These are phyloP conservation scores for Lasioglossum baleicum DNA, from an alignment of 1,140 invertebrate species.

Conservation along the genomic window DNA sequence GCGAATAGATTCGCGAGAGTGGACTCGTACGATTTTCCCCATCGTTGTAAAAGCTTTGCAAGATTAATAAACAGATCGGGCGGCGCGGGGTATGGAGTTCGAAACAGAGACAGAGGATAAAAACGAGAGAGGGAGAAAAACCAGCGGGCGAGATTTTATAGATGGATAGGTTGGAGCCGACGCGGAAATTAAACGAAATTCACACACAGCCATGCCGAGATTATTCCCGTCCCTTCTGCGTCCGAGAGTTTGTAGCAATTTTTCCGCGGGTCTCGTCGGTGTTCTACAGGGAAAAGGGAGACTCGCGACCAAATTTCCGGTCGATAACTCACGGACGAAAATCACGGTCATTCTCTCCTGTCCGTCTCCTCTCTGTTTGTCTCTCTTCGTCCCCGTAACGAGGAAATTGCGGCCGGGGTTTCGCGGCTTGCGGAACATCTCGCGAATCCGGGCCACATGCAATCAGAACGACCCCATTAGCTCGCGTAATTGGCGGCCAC, in stretches of 20 bases:
- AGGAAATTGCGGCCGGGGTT: background rate
- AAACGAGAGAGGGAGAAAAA: too few relatives aligned
- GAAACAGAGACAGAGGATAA: too few relatives aligned
- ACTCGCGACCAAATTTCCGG: background rate
- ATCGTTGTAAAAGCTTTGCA: too few relatives aligned
- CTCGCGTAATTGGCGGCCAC: background rate
- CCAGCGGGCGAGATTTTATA: background rate
- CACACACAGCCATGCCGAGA: too few relatives aligned
- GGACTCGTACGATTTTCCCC: too few relatives aligned
- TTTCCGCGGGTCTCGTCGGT: background rate
- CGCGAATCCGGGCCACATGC: background rate
- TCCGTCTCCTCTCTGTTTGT: too few relatives aligned
- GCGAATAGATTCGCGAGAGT: too few relatives aligned
- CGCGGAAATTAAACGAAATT: slow-evolving; percentile 27
- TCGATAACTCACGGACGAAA: background rate
- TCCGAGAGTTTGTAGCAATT: background rate
- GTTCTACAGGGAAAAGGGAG: too few relatives aligned
- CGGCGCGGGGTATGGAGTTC: too few relatives aligned
- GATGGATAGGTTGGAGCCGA: slow-evolving; percentile 1
- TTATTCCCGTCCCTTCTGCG: background rate
- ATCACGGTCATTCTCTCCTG: background rate
- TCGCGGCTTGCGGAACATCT: background rate
- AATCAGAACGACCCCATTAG: slow-evolving; percentile 12
- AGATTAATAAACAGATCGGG: too few relatives aligned
- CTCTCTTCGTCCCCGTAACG: too few relatives aligned